Conservation (phyloP, 2,113 vertebrate species). For the Clarias magur region DNA sequence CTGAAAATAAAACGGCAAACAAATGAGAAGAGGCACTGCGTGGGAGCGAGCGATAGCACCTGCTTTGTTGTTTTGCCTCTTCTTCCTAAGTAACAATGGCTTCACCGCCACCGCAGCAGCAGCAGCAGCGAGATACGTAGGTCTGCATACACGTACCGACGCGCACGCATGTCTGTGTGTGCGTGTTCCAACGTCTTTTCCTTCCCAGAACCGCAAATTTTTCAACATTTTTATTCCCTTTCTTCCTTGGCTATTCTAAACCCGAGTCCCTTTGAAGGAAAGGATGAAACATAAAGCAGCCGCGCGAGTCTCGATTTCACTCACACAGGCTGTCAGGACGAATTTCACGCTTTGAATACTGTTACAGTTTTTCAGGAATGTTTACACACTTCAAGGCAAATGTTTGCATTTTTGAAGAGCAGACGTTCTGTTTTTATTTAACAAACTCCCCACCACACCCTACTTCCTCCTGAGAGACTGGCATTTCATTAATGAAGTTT, state of each 20-base stretch:
- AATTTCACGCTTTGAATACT: neutral
- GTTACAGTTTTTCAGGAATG: neutral
- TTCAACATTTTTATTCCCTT: slow-evolving; percentile 28
- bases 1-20: slow-evolving; percentile 44
- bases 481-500: neutral
- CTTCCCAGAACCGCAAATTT: slow-evolving; percentile 37
- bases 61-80: slow-evolving; percentile 51
- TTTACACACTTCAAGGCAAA: neutral
- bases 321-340: neutral
- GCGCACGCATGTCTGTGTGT: neutral
- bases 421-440: neutral
- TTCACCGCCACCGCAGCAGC: slow-evolving; percentile 30
- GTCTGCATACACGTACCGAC: slow-evolving; percentile 21
- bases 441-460: no score
- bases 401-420: neutral
- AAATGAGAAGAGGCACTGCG: slow-evolving; percentile 45
- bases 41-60: slow-evolving; percentile 52
- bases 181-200: slow-evolving; percentile 26
- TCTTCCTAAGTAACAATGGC: slow-evolving; percentile 49
- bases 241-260: slow-evolving; percentile 45
- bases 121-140: slow-evolving; percentile 38
- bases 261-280: slow-evolving; percentile 54
- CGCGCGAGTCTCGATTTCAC: slow-evolving; percentile 26
- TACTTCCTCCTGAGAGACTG: neutral
- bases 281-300: slow-evolving; percentile 53